Base-by-base conservation (phyloP, 2,113 vertebrate genomes). In the Rhombomys opimus region DNA sequence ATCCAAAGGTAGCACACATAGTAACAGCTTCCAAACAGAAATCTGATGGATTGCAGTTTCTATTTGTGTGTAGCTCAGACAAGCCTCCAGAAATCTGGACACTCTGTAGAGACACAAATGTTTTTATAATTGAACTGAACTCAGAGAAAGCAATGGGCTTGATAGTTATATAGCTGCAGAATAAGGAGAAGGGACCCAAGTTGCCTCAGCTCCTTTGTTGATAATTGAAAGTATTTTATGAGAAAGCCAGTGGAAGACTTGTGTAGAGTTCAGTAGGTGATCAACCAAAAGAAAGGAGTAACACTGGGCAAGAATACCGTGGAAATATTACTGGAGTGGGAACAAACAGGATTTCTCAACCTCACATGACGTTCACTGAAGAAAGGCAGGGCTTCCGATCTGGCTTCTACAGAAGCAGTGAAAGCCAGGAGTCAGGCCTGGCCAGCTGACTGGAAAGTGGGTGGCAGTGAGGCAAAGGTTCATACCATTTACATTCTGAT, bases 101-200 rank as follows among this genome's bases (percentile, higher is more conserved):
- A 20, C 22, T 90, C 59, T 80, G 32, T 91, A 76, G 65, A 75
- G 59, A 76, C 35, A 57, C 77, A 78, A 38, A 73, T 75, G 54
- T 89, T 91, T 93, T 80, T 68, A 63, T 91, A 93, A 61, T 75
- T 94, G 61, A 81, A 67, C 32, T 87, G 75, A 91, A 89, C 54
- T 94, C 73, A 81, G 13, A 23, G 67, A 68, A 93, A 85, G 18
- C 93, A 63, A 7, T 87, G 57, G 54, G 61, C 77, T 68, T 57
- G 63, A 75, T 95, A 63, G 12, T 41, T 68, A 89, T 84, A 14
- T 75, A 75, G 73, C 65, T 54, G 8, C 52, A 81, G 77, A 77
- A 20, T 27, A 65, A 92, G 35, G 50, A 75, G 13, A 35, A 93
- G 72, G 32, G 41, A 89, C 78, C 41, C 23, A 32, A 50, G 35